Conservation (phyloP, 2,797 vertebrate genomes). For the Carduelis carduelis region DNA sequence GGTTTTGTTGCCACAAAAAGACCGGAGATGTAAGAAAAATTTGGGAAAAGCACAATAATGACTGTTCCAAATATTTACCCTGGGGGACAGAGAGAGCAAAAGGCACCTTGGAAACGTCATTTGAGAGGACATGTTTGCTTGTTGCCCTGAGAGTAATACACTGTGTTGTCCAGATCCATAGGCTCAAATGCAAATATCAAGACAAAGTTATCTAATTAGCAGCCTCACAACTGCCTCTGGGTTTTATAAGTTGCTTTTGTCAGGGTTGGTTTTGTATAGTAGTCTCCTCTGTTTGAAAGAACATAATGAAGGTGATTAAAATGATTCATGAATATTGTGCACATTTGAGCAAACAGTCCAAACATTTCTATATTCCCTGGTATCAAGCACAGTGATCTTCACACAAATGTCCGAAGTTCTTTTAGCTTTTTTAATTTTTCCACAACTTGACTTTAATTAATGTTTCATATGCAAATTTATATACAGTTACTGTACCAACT, state of each 20-base stretch:
- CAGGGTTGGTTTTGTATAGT: background rate
- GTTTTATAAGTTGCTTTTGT: background rate
- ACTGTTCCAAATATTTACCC: background rate
- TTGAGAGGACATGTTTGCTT: background rate
- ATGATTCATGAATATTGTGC: slow-evolving; percentile 37
- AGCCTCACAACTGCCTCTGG: slow-evolving; percentile 15
- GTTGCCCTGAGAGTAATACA: slow-evolving; percentile 22
- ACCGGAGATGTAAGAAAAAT: background rate
- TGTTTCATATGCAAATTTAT: slow-evolving; percentile 36
- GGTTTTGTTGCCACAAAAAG: background rate
- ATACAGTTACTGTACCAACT: background rate
- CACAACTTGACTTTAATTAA: slow-evolving; percentile 54
- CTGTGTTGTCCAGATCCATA: slow-evolving; percentile 23
- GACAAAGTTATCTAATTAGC: slow-evolving; percentile 51
- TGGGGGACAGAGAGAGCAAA: background rate
- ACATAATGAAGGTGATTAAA: slow-evolving; percentile 47
- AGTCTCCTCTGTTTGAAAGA: slow-evolving; percentile 19
- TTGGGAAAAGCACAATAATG: background rate
- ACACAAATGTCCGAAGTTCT: slow-evolving; percentile 35
- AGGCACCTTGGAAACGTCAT: background rate
- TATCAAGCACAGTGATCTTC: background rate
- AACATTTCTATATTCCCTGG: slow-evolving; percentile 13
- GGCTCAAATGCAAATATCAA: slow-evolving; percentile 50
- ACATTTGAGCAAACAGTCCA: slow-evolving; percentile 18
- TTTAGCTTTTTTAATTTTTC: background rate